phyloP scores from a whole-genome alignment of 2,113 vertebrate genomes.

The Mungos mungo region DNA sequence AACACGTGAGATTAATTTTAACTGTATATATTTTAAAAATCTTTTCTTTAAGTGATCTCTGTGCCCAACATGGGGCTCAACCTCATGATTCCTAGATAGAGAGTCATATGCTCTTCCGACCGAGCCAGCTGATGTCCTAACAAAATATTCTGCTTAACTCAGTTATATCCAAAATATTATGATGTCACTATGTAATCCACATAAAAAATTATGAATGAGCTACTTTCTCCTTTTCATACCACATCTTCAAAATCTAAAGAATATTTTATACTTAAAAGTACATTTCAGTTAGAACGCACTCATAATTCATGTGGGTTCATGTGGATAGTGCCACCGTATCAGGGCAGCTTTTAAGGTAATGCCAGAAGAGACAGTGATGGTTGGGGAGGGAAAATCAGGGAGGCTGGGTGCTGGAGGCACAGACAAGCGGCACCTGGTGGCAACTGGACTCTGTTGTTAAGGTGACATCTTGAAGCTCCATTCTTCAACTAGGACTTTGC shows the following conservation, averaged over 20 bases:
- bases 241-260: background rate
- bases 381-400: background rate
- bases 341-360: background rate
- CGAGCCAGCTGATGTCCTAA: background rate
- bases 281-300: background rate
- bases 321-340: accelerated
- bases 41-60: background rate
- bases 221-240: background rate
- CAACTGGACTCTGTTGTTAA: background rate
- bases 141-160: background rate
- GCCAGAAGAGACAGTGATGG: background rate
- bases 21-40: background rate
- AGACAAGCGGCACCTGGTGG: background rate
- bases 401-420: background rate
- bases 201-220: background rate
- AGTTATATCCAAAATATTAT: background rate
- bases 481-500: background rate
- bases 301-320: background rate
- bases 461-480: background rate
- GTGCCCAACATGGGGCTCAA: background rate
- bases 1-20: background rate
- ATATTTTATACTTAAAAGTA: background rate
- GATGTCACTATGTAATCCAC: background rate
- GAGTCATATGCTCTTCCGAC: background rate
- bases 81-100: background rate